A percentile compares a stretch with the other conserved stretches of the same genome.
Evolutionary conservation across 1,140 invertebrate species (phyloP).

Genomic region (Odontomachus brunneus): DNA sequence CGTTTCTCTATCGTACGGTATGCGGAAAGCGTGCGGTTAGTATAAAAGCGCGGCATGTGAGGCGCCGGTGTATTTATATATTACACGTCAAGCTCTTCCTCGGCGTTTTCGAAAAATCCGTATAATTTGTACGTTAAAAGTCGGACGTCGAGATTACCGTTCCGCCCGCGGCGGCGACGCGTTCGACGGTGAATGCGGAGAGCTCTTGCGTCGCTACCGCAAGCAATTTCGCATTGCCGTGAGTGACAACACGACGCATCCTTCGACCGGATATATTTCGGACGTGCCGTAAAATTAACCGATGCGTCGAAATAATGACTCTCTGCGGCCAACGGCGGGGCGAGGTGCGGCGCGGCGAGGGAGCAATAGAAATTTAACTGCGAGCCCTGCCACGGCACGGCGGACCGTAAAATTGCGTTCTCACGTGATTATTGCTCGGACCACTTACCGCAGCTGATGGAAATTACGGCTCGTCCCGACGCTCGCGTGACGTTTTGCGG

Average conservation of each 20-base stretch:
- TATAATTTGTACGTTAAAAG: not conserved
- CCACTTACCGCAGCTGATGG: constrained; percentile 61
- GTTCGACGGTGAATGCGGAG: not conserved
- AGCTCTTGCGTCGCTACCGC: constrained; percentile 14
- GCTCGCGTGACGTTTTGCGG: constrained; percentile 52
- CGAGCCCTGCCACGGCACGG: constrained; percentile 34
- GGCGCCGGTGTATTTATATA: not conserved
- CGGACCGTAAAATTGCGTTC: constrained; percentile 61
- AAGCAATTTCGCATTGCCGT: constrained; percentile 35
- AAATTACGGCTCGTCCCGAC: constrained; percentile 41
- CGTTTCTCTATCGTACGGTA: too few relatives aligned
- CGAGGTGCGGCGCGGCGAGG: constrained; percentile 19
- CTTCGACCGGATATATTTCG: constrained; percentile 41
- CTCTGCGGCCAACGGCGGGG: constrained; percentile 34
- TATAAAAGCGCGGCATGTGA: not conserved
- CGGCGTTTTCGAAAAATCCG: not conserved
- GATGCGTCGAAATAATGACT: constrained; percentile 51
- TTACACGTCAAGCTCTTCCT: not conserved
- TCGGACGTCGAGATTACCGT: not conserved
- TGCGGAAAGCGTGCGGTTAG: too few relatives aligned
- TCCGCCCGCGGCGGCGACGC: not conserved
- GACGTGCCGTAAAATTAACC: constrained; percentile 49
- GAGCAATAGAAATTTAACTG: constrained; percentile 60
- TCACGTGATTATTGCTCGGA: constrained; percentile 61
- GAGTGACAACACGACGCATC: constrained; percentile 44